These are phyloP conservation scores for Nebria ingens DNA, from an alignment of 1,140 invertebrate species.

Conservation along the genomic window DNA sequence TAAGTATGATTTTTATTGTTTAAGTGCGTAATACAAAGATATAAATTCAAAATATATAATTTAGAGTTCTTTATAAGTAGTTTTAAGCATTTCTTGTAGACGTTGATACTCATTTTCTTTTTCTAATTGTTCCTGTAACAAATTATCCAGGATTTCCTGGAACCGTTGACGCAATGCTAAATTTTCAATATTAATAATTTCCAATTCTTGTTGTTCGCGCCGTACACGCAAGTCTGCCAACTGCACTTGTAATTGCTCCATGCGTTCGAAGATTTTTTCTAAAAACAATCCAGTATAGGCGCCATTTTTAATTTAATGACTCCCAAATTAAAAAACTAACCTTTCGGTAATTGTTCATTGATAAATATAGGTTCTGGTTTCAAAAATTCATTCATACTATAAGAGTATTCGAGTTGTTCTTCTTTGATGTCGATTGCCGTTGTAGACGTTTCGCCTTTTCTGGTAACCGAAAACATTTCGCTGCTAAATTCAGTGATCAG, in stretches of 20 bases:
- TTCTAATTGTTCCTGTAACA: constrained; percentile 65
- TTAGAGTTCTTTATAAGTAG: constrained; percentile 13
- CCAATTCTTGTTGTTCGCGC: constrained; percentile 64
- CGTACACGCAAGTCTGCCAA: constrained; percentile 59
- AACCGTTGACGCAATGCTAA: constrained; percentile 68
- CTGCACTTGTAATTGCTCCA: constrained; percentile 52
- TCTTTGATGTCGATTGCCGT: constrained; percentile 10
- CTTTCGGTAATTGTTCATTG: constrained; percentile 26
- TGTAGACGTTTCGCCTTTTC: constrained; percentile 14
- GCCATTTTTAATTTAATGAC: neutral
- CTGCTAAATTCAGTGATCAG: constrained; percentile 44
- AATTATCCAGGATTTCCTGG: constrained; percentile 65
- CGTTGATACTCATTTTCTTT: constrained; percentile 58
- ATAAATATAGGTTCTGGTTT: constrained; percentile 22
- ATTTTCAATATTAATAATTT: constrained; percentile 81
- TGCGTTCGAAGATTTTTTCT: constrained; percentile 42
- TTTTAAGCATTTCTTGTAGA: constrained; percentile 28
- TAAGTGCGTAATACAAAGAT: too few species aligned
- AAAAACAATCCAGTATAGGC: constrained; percentile 14
- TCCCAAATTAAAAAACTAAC: constrained; percentile 19
- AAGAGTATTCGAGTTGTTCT: neutral
- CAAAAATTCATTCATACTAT: constrained; percentile 17
- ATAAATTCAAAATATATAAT: too few species aligned
- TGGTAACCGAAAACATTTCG: constrained; percentile 41
- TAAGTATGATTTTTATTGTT: too few species aligned